These are phyloP conservation scores for Odobenus rosmarus DNA, from an alignment of 2,113 vertebrate genomes.

Conservation along the genomic window DNA sequence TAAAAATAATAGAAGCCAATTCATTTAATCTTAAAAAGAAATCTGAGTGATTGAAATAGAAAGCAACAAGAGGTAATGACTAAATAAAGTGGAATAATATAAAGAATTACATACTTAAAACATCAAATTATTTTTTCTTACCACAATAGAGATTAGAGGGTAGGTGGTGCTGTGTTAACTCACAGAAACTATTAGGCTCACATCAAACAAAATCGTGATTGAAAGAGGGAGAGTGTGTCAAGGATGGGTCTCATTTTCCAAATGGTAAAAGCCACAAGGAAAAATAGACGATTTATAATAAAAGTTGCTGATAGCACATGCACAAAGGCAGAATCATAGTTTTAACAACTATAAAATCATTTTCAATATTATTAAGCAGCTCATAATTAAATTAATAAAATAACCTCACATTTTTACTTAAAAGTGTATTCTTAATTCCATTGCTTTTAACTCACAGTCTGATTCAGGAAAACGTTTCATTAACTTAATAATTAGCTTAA, in stretches of 20 bases:
- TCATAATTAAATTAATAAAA: conserved; percentile 57
- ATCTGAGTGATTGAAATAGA: conserved; percentile 3
- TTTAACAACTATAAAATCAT: conserved; percentile 18
- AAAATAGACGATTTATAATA: not conserved
- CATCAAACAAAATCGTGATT: not conserved
- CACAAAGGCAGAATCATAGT: not conserved
- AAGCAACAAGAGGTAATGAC: not conserved
- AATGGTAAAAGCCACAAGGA: not conserved
- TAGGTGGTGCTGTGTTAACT: not conserved
- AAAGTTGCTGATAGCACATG: not conserved
- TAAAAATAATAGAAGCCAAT: not conserved
- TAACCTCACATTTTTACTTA: conserved; percentile 46
- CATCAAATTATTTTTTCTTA: not conserved
- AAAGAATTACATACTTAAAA: not conserved
- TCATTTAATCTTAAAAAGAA: conserved; percentile 3
- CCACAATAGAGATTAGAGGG: not conserved
- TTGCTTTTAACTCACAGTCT: conserved; percentile 36
- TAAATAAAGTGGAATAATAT: not conserved
- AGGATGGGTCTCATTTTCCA: not conserved
- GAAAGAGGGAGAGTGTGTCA: not conserved
- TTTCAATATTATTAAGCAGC: conserved; percentile 41
- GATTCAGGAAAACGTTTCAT: conserved; percentile 23
- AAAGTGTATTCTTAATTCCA: not conserved
- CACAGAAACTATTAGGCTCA: not conserved
- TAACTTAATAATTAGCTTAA: conserved; percentile 54